These are phyloP conservation scores for Zaprionus gabonicus DNA, from an alignment of 1,140 invertebrate species.

Conservation along the genomic window DNA sequence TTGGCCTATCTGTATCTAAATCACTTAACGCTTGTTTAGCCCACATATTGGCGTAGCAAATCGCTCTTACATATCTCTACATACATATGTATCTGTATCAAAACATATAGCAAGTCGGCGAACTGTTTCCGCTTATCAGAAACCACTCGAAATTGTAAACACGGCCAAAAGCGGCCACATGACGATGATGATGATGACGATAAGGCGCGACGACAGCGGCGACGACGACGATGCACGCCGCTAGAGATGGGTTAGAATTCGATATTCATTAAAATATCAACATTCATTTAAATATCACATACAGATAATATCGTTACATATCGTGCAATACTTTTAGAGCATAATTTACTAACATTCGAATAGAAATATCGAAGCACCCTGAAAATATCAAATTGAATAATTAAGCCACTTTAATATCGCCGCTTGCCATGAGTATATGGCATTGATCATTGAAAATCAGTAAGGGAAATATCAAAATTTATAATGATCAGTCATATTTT, in stretches of 20 bases:
- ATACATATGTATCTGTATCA: not conserved
- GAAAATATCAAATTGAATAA: too few species aligned
- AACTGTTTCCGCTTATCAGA: constrained; percentile 51
- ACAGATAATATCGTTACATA: too few species aligned
- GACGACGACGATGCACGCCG: not conserved
- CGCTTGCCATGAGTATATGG: too few species aligned
- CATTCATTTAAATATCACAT: too few species aligned
- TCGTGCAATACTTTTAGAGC: too few species aligned
- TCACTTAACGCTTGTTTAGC: constrained; percentile 70
- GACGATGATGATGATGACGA: constrained; percentile 31
- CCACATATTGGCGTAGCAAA: constrained; percentile 46
- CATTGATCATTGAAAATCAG: too few species aligned
- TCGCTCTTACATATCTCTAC: constrained; percentile 3
- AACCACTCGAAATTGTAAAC: constrained; percentile 39
- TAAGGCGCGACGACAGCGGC: not conserved
- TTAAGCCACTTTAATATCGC: too few species aligned
- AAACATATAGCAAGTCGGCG: not conserved
- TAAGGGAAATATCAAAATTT: too few species aligned
- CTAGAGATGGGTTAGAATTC: not conserved
- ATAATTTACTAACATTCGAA: too few species aligned
- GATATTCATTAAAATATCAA: not conserved
- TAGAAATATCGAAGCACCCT: too few species aligned
- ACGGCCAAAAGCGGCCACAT: constrained; percentile 33
- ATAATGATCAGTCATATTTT: too few species aligned
- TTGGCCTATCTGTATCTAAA: constrained; percentile 51